These are phyloP conservation scores for Drosophila neocordata DNA, from an alignment of 1,140 invertebrate genomes.

Conservation along the genomic window DNA sequence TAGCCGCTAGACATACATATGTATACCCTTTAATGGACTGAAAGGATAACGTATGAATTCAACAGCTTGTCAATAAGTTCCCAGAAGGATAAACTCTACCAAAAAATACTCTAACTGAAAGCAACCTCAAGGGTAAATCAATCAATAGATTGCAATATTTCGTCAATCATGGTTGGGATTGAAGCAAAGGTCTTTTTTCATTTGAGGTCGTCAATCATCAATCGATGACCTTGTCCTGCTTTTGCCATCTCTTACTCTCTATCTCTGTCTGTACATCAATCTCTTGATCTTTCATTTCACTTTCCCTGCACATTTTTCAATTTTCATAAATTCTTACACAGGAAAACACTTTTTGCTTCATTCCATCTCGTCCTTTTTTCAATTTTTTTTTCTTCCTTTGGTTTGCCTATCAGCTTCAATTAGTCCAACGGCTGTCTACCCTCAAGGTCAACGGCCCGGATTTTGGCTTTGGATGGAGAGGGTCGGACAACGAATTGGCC, in stretches of 20 bases:
- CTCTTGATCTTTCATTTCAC: slow-evolving; percentile 5
- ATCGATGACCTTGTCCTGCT: slow-evolving; percentile 7
- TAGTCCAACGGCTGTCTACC: slow-evolving; percentile 8
- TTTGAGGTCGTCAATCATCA: not conserved
- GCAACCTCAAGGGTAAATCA: not conserved
- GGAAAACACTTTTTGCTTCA: no score
- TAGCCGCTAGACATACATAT: no score
- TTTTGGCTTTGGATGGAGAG: slow-evolving; percentile 20
- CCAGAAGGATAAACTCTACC: not conserved
- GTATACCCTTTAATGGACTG: no score
- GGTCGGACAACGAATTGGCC: slow-evolving; percentile 27
- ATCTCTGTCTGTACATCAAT: not conserved
- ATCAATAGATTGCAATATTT: not conserved
- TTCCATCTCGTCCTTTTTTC: not conserved
- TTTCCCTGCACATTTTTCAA: slow-evolving; percentile 1
- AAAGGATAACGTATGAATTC: not conserved
- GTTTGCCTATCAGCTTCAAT: slow-evolving; percentile 7
- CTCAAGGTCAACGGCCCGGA: slow-evolving; percentile 21
- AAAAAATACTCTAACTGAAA: not conserved
- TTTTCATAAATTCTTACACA: not conserved
- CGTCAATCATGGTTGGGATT: not conserved
- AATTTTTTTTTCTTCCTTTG: not conserved
- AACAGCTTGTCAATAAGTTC: not conserved
- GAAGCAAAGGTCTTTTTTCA: not conserved
- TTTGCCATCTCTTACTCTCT: not conserved